phyloP scores from a whole-genome alignment of 2,888 invertebrate genomes.

The Anodontia alba region DNA sequence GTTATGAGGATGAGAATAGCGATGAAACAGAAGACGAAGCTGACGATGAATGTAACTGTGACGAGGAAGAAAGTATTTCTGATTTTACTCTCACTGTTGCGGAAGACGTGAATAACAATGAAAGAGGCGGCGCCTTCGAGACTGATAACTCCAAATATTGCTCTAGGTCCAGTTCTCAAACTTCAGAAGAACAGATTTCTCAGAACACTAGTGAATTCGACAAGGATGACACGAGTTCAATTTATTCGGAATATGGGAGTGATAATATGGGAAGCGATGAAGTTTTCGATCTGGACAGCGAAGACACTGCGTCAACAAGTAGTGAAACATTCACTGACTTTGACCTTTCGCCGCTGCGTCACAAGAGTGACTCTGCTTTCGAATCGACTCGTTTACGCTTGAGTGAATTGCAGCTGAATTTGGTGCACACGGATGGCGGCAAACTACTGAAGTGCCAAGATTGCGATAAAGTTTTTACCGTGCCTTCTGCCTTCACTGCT shows the following conservation, averaged over 20 bases:
- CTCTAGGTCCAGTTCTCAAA: neutral
- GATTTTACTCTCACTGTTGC: slow-evolving; percentile 35
- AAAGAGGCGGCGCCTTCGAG: neutral
- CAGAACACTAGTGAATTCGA: neutral
- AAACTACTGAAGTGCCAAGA: slow-evolving; percentile 69
- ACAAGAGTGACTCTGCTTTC: neutral
- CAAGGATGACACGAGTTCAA: neutral
- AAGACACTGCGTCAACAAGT: slow-evolving; percentile 19
- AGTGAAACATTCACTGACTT: slow-evolving; percentile 18
- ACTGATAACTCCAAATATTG: neutral
- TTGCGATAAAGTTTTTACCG: slow-evolving; percentile 73
- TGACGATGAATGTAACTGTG: neutral
- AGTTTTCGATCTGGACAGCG: slow-evolving; percentile 19
- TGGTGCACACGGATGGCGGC: slow-evolving; percentile 29
- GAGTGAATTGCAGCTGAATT: slow-evolving; percentile 21
- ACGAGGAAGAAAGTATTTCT: slow-evolving; percentile 25
- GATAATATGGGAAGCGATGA: neutral
- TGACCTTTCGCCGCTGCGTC: neutral
- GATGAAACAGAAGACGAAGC: slow-evolving; percentile 12
- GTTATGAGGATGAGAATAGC: slow-evolving; percentile 30
- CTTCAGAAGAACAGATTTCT: neutral
- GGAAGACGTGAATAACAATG: slow-evolving; percentile 46
- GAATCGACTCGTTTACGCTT: neutral
- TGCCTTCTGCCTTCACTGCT: slow-evolving; percentile 66
- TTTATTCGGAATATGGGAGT: neutral